These are phyloP conservation scores for Bhutanitis thaidina DNA, from an alignment of 2,888 invertebrate species.

Conservation along the genomic window DNA sequence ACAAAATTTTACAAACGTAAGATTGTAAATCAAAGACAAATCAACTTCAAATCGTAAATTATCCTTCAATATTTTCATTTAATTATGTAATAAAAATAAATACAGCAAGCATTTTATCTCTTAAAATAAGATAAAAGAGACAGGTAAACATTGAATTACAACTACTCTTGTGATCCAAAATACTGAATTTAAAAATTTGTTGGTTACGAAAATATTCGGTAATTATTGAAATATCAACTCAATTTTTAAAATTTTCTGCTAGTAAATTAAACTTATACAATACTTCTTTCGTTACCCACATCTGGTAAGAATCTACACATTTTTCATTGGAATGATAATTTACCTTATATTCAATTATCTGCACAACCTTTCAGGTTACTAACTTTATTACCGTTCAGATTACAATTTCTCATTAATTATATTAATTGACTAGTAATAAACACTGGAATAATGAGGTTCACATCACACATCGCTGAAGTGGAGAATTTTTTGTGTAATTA, in stretches of 20 bases:
- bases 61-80: conserved; percentile 68
- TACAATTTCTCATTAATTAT: conserved; percentile 32
- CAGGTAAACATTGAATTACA: not conserved
- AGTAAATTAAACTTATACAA: not conserved
- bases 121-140: conserved; percentile 26
- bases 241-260: not conserved
- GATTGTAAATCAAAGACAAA: conserved; percentile 54
- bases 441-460: conserved; percentile 8
- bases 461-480: too few species aligned
- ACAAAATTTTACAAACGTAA: conserved; percentile 1
- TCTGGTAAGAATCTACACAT: not conserved
- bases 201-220: not conserved
- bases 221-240: not conserved
- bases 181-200: too few species aligned
- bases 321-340: conserved; percentile 17
- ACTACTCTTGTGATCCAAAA: not conserved
- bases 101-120: conserved; percentile 27
- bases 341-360: conserved; percentile 17
- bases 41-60: conserved; percentile 63
- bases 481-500: too few species aligned
- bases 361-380: conserved; percentile 35
- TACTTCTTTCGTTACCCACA: not conserved
- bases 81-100: conserved; percentile 36
- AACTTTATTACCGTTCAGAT: conserved; percentile 23
- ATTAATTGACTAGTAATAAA: conserved; percentile 43